Conservation (phyloP, 2,797 vertebrate genomes). For the Gallinago stenura region DNA sequence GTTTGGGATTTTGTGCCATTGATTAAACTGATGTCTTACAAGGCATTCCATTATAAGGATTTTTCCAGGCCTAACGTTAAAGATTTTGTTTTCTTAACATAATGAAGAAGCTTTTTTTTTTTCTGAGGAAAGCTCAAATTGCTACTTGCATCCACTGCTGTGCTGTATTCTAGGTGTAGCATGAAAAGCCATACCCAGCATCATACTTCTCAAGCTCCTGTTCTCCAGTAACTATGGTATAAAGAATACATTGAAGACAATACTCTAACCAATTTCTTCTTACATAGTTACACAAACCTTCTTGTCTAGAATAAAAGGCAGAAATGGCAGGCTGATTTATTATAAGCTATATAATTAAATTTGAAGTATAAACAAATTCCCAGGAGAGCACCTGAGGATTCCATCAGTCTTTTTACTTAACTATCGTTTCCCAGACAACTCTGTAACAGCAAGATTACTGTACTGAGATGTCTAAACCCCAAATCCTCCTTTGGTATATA, state of each 20-base stretch:
- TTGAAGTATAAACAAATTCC: not conserved
- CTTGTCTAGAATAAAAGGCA: not conserved
- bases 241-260: not conserved
- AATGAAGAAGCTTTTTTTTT: not conserved
- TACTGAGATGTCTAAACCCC: not conserved
- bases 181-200: not conserved
- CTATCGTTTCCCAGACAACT: not conserved
- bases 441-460: accelerated
- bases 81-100: not conserved
- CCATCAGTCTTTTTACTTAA: not conserved
- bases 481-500: not conserved
- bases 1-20: not conserved
- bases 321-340: not conserved
- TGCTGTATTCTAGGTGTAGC: not conserved
- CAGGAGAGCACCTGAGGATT: not conserved
- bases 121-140: not conserved
- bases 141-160: not conserved
- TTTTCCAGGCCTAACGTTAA: not conserved
- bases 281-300: not conserved
- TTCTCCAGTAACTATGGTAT: not conserved
- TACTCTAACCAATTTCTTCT: not conserved
- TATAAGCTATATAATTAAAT: not conserved
- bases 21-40: not conserved
- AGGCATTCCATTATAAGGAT: not conserved
- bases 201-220: not conserved